Evolutionary conservation across 2,797 vertebrate genomes (phyloP).

Genomic region (Manis javanica): DNA sequence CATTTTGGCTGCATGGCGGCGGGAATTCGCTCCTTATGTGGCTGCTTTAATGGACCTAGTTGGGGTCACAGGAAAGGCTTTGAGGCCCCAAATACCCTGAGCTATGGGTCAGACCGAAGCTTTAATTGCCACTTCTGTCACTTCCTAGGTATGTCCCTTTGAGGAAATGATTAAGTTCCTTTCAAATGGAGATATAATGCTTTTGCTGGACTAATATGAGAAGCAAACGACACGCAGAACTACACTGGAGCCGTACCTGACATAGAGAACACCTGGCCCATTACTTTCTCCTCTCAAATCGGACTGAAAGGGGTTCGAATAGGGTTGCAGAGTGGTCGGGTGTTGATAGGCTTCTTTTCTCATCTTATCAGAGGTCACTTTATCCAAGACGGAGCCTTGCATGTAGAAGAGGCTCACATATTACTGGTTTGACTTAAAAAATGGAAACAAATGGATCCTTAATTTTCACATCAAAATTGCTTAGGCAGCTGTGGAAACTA

Average conservation of each 20-base stretch:
- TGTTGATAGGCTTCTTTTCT: neutral
- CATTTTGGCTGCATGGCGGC: neutral
- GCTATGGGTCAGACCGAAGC: neutral
- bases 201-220: neutral
- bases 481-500: constrained; percentile 7
- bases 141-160: neutral
- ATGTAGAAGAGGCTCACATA: neutral
- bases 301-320: neutral
- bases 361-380: neutral
- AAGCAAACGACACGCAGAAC: neutral
- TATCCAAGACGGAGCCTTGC: neutral
- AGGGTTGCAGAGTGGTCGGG: neutral
- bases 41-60: neutral
- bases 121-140: constrained; percentile 8
- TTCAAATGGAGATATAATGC: constrained; percentile 35
- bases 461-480: constrained; percentile 48
- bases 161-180: constrained; percentile 14
- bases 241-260: neutral
- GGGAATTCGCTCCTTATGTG: neutral
- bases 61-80: neutral
- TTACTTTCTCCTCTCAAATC: neutral
- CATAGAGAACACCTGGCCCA: neutral
- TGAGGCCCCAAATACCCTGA: neutral
- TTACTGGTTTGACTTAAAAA: neutral
- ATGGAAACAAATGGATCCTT: neutral